Evolutionary conservation across 2,113 vertebrate species (phyloP), one percentile per base, ranked within the genome.

Genomic region (Vidua chalybeata): DNA sequence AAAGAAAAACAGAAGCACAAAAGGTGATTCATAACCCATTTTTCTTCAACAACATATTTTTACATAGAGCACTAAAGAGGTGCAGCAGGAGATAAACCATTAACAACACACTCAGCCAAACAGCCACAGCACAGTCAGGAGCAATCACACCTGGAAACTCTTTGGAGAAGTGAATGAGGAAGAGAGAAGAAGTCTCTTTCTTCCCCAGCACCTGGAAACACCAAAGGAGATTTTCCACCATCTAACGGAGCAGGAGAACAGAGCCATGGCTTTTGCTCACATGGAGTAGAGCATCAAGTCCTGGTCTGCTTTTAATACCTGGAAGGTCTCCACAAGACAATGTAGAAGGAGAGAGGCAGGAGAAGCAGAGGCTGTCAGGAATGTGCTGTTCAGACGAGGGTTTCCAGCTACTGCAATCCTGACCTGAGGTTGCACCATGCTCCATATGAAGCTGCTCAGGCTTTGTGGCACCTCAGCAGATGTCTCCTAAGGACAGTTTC

Each of bases 141-240:
- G 37, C 51, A 61, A 37, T 24, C 27, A 15, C 15, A 39, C 58
- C 59, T 43, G n/a, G 31, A 76, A 87, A 49, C 18, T 58, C 28
- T 45, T 26, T 61, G 37, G 37, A 79, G 46, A 62, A 23, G 14
- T 2, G 1, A 87, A 61, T 0, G 0, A 15, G 12, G 33, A 4
- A 64, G 55, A 85, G 16, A 77, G 16, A 33, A 78, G 66, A 56
- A 27, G 10, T 45, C 18, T 73, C 41, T 31, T 86, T 61, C 41
- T 22, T 80, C 26, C 41, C 26, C 31, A 85, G 18, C 31, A 85
- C 13, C 46, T 51, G 16, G 41, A 87, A 83, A n/a, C 8, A 31
- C 21, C 4, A 3, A 64, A 85, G 35, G 35, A 75, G 9, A n/a
- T 59, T 11, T 62, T 58, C 19, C 15, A 69, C 13, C 16, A 20